Evolutionary conservation across 2,888 invertebrate genomes (phyloP).

Genomic region (Ormyrus rosae): DNA sequence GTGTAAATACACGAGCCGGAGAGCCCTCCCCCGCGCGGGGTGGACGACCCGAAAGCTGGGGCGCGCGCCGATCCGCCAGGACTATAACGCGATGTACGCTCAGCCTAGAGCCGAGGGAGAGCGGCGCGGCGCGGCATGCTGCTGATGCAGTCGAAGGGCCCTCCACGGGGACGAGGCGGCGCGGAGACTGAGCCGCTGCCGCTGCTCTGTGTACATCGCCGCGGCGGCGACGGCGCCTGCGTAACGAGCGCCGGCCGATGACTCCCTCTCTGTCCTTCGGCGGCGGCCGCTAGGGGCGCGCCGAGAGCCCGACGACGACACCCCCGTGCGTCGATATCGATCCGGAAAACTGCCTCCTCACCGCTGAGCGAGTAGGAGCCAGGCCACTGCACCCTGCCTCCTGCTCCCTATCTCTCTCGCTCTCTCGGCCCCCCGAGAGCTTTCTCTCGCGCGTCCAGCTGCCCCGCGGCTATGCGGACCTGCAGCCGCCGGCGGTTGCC

Average conservation of each 20-base stretch:
- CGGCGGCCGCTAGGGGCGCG: constrained; percentile 64
- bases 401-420: constrained; percentile 61
- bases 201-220: constrained; percentile 44
- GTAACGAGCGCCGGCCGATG: constrained; percentile 44
- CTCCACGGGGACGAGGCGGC: not conserved
- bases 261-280: constrained; percentile 59
- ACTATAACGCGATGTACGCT: not conserved
- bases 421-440: not conserved
- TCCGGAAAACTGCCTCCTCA: constrained; percentile 60
- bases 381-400: constrained; percentile 72
- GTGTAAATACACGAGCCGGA: too few relatives aligned
- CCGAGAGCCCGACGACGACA: constrained; percentile 42
- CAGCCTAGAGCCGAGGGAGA: constrained; percentile 11
- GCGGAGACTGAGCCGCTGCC: constrained; percentile 21
- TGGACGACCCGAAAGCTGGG: not conserved
- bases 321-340: constrained; percentile 71
- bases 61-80: not conserved
- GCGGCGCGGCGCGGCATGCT: not conserved
- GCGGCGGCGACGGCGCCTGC: constrained; percentile 45
- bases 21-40: too few relatives aligned
- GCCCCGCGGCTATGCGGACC: not conserved
- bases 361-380: constrained; percentile 51
- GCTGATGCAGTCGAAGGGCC: constrained; percentile 1
- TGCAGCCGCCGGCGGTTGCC: not conserved
- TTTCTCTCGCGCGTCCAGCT: not conserved